A percentile compares a stretch with the other conserved stretches of the same genome.
phyloP scores from a whole-genome alignment of 1,140 invertebrate species.

The Onthophagus taurus region DNA sequence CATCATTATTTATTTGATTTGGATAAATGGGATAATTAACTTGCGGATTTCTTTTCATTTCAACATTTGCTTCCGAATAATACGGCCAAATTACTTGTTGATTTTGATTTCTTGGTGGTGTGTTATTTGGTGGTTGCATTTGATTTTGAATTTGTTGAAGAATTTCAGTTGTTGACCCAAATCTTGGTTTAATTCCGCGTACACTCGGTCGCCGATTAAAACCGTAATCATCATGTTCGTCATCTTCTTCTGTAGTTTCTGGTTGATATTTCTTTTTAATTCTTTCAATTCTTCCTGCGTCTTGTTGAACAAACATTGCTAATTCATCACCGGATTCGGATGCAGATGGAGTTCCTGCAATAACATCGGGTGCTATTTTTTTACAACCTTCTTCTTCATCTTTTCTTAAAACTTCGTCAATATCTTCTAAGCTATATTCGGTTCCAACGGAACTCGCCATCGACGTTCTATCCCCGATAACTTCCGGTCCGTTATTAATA shows the following conservation, averaged over 20 bases:
- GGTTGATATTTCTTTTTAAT: constrained; percentile 58
- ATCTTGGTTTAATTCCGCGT: constrained; percentile 60
- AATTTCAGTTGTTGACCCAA: constrained; percentile 71
- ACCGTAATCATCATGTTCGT: constrained; percentile 80
- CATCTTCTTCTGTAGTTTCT: constrained; percentile 55
- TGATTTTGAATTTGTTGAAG: constrained; percentile 70
- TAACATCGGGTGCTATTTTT: constrained; percentile 58
- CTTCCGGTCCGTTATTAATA: constrained; percentile 36
- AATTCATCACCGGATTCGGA: constrained; percentile 57
- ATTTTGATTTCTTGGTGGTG: constrained; percentile 28
- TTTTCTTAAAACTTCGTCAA: constrained; percentile 48
- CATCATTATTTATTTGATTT: constrained; percentile 20
- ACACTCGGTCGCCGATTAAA: constrained; percentile 81
- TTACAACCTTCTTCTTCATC: constrained; percentile 37
- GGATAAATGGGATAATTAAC: too few relatives aligned
- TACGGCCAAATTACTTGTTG: constrained; percentile 54
- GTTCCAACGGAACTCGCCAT: constrained; percentile 40
- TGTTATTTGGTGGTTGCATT: constrained; percentile 41
- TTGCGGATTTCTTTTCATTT: too few relatives aligned
- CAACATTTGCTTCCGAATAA: constrained; percentile 51
- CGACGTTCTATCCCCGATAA: constrained; percentile 43
- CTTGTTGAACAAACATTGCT: constrained; percentile 73
- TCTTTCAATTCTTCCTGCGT: constrained; percentile 68
- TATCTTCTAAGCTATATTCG: constrained; percentile 57
- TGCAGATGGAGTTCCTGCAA: constrained; percentile 56